These are phyloP conservation scores for Tetropium fuscum DNA, from an alignment of 2,888 invertebrate genomes.

Conservation along the genomic window DNA sequence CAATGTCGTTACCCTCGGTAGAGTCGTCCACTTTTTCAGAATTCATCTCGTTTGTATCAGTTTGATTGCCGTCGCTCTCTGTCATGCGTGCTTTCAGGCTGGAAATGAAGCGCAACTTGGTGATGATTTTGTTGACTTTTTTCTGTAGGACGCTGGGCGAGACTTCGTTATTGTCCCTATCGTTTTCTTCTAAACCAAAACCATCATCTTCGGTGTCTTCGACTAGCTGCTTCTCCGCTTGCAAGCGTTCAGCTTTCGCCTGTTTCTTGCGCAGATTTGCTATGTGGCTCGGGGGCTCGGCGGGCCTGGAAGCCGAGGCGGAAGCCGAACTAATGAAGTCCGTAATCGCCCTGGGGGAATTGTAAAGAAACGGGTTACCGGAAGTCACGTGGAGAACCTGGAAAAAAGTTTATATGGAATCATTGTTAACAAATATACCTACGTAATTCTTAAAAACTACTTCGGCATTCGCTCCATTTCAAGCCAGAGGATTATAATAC, in stretches of 20 bases:
- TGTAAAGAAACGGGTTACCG: constrained; percentile 38
- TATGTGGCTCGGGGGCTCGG: constrained; percentile 38
- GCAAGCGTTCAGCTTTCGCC: constrained; percentile 33
- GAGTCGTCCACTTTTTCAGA: background rate
- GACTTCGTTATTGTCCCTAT: constrained; percentile 38
- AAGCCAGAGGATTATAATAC: no score
- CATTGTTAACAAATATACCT: no score
- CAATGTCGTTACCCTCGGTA: background rate
- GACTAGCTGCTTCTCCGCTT: constrained; percentile 32
- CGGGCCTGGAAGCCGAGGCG: constrained; percentile 37
- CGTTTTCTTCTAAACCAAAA: constrained; percentile 15
- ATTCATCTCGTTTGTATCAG: background rate
- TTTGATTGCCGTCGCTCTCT: background rate
- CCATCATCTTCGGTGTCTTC: constrained; percentile 31
- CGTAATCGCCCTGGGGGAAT: constrained; percentile 31
- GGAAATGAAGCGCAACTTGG: constrained; percentile 43
- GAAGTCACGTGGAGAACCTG: constrained; percentile 22
- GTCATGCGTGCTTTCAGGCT: constrained; percentile 25
- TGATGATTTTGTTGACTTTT: constrained; percentile 47
- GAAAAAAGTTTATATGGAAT: constrained; percentile 12
- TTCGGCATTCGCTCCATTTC: no score
- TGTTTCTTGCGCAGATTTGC: constrained; percentile 41
- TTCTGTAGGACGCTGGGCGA: constrained; percentile 44
- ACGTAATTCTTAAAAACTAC: no score
- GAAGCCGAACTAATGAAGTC: constrained; percentile 41